Conservation (phyloP, 2,797 vertebrate genomes). For the Tokudaia tokunoshimensis region DNA sequence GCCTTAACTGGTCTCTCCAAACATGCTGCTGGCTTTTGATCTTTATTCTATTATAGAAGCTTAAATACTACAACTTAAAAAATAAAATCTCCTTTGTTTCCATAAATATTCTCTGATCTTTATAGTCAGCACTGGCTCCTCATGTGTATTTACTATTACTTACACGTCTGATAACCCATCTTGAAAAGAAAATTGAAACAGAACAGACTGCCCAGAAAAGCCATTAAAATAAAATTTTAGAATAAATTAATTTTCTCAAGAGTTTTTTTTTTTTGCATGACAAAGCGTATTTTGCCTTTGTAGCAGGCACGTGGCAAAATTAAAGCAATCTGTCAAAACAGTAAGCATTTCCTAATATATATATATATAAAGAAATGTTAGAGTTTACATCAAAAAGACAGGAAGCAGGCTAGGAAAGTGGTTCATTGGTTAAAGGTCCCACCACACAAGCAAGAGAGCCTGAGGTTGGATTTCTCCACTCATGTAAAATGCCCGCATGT, state of each 20-base stretch:
- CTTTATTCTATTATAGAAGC: constrained; percentile 16
- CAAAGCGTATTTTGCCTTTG: constrained; percentile 64
- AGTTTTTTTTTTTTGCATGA: constrained; percentile 62
- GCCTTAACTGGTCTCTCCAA: constrained; percentile 38
- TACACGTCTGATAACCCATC: constrained; percentile 62
- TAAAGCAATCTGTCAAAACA: constrained; percentile 55
- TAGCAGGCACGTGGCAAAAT: constrained; percentile 24
- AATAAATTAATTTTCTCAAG: constrained; percentile 51
- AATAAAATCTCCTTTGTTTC: constrained; percentile 67
- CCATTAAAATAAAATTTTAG: constrained; percentile 57
- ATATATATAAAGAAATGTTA: neutral
- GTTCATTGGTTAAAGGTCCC: neutral
- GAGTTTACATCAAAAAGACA: constrained; percentile 32
- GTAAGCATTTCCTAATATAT: constrained; percentile 25
- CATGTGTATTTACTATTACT: constrained; percentile 22
- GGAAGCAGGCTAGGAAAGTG: neutral
- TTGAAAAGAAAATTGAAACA: constrained; percentile 56
- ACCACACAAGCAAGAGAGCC: too few species aligned
- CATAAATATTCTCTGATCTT: constrained; percentile 44
- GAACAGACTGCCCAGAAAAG: constrained; percentile 66
- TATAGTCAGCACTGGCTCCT: constrained; percentile 21
- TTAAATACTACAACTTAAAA: constrained; percentile 47
- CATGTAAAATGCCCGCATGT: too few species aligned
- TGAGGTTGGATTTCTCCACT: too few species aligned
- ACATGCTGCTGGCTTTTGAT: constrained; percentile 5